These are phyloP conservation scores for Condylostylus longicornis DNA, from an alignment of 1,140 invertebrate species.

Conservation along the genomic window DNA sequence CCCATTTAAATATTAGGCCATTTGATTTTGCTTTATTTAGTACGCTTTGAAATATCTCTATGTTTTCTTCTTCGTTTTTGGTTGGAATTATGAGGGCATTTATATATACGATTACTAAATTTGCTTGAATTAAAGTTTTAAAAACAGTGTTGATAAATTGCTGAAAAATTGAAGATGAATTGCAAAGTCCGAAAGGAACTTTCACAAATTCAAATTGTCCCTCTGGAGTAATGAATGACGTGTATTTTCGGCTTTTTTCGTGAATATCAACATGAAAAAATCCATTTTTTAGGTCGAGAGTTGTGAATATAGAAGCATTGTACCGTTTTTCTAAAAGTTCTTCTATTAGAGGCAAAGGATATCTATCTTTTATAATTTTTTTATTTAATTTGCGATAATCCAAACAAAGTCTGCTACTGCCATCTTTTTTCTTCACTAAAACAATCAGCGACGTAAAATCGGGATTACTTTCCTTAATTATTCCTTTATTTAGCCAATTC, in stretches of 20 bases:
- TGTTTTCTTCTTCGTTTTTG: background rate
- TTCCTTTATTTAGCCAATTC: slow-evolving; percentile 5
- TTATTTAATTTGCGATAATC: slow-evolving; percentile 28
- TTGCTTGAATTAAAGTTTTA: background rate
- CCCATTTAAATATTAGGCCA: no score
- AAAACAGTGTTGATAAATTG: slow-evolving; percentile 10
- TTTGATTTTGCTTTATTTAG: background rate
- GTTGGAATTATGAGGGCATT: background rate
- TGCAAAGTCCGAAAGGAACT: slow-evolving; percentile 26
- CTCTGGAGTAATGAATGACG: slow-evolving; percentile 29
- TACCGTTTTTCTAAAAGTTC: slow-evolving; percentile 17
- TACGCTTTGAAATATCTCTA: background rate
- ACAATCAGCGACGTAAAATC: slow-evolving; percentile 20
- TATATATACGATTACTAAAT: background rate
- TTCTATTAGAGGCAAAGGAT: slow-evolving; percentile 23
- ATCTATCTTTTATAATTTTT: slow-evolving; percentile 21
- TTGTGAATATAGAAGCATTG: slow-evolving; percentile 19
- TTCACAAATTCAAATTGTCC: slow-evolving; percentile 36
- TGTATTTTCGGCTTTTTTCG: slow-evolving; percentile 12
- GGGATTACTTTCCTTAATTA: slow-evolving; percentile 12
- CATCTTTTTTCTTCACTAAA: slow-evolving; percentile 22
- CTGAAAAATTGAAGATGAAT: slow-evolving; percentile 21
- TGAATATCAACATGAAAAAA: slow-evolving; percentile 19
- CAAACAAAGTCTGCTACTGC: slow-evolving; percentile 20
- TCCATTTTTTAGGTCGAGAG: slow-evolving; percentile 33